A percentile compares a stretch with the other conserved stretches of the same genome.
These are phyloP conservation scores for Lutjanus argentimaculatus DNA, from an alignment of 2,797 vertebrate species.

Conservation along the genomic window DNA sequence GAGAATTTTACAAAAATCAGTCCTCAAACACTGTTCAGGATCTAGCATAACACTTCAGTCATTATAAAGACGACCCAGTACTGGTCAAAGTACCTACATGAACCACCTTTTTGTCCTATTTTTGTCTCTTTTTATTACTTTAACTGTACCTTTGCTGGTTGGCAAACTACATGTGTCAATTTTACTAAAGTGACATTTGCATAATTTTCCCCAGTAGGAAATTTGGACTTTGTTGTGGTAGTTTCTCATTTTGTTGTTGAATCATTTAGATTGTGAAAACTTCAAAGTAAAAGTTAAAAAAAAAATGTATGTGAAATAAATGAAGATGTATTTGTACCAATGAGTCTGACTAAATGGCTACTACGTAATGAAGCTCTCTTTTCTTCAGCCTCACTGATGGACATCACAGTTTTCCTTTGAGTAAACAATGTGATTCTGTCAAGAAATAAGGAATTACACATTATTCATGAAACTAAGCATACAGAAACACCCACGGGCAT, in stretches of 20 bases:
- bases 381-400: slow-evolving; percentile 18
- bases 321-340: slow-evolving; percentile 88
- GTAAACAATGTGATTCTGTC: not conserved
- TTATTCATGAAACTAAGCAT: not conserved
- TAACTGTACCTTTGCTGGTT: slow-evolving; percentile 80
- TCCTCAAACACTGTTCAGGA: slow-evolving; percentile 75
- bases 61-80: slow-evolving; percentile 65
- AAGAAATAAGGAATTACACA: not conserved
- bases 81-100: slow-evolving; percentile 66
- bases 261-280: slow-evolving; percentile 91
- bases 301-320: slow-evolving; percentile 91
- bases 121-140: slow-evolving; percentile 83
- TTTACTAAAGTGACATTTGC: slow-evolving; percentile 85
- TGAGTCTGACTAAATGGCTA: slow-evolving; percentile 64
- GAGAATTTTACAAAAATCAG: slow-evolving; percentile 74
- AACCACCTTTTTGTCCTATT: slow-evolving; percentile 81
- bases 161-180: slow-evolving; percentile 79
- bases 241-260: slow-evolving; percentile 91
- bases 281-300: slow-evolving; percentile 81
- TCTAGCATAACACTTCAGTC: slow-evolving; percentile 61
- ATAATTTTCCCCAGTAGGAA: slow-evolving; percentile 81
- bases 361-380: slow-evolving; percentile 10
- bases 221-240: slow-evolving; percentile 90
- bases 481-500: not conserved
- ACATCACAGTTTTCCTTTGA: not conserved